These are phyloP conservation scores for Pseudochromis fuscus DNA, from an alignment of 2,797 vertebrate species.

Conservation along the genomic window DNA sequence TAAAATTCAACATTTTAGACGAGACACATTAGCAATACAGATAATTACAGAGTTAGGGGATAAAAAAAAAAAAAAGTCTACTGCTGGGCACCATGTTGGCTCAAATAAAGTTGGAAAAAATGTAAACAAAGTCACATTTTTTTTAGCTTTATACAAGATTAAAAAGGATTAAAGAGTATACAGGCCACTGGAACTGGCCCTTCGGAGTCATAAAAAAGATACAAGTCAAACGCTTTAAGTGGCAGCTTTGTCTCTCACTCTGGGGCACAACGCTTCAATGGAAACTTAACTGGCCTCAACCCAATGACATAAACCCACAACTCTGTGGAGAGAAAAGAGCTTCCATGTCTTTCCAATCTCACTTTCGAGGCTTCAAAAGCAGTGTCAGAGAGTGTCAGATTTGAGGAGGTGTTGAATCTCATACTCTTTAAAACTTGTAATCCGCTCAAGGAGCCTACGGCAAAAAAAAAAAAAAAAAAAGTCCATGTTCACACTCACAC, in stretches of 20 bases:
- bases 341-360: slow-evolving; percentile 78
- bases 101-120: not conserved
- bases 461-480: slow-evolving; percentile 50
- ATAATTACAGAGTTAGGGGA: too few species aligned
- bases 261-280: slow-evolving; percentile 76
- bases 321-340: slow-evolving; percentile 77
- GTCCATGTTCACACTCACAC: slow-evolving; percentile 26
- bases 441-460: slow-evolving; percentile 80
- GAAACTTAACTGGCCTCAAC: slow-evolving; percentile 80
- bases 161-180: not conserved
- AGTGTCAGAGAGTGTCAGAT: slow-evolving; percentile 79
- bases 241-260: slow-evolving; percentile 79
- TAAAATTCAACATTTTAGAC: too few species aligned
- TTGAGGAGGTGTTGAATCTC: slow-evolving; percentile 83
- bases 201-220: slow-evolving; percentile 67
- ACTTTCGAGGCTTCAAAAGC: slow-evolving; percentile 81
- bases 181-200: slow-evolving; percentile 51
- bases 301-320: slow-evolving; percentile 82
- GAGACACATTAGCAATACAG: too few species aligned
- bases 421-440: slow-evolving; percentile 87
- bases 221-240: slow-evolving; percentile 77
- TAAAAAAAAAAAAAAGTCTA: not conserved
- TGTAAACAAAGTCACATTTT: slow-evolving; percentile 19
- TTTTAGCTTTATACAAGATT: not conserved
- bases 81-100: not conserved